Base-by-base conservation (phyloP, 2,113 vertebrate species). In the Silurus glanis region DNA sequence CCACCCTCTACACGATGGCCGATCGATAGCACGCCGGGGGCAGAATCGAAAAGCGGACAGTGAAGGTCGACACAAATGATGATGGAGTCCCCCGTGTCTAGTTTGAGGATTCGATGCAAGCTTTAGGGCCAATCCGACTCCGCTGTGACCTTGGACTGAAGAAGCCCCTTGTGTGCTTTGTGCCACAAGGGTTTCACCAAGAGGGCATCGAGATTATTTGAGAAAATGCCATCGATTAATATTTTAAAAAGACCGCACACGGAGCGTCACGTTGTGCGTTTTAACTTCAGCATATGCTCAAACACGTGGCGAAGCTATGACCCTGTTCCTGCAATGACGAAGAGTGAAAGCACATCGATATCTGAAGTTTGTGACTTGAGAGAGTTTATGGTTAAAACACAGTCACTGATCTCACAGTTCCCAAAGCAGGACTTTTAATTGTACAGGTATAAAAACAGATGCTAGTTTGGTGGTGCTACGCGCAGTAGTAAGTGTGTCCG, bases 1-100 rank as follows among this genome's bases (percentile, higher is more conserved):
- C 86, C 85, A 56, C 88, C 88, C 74, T 89, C 86, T 89, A 85
- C 91, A 84, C 90, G 90, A 91, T 90, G 85, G 88, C 87, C 91
- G 92, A 93, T 94, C 93, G 91, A 80, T 80, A 28, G 75, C 86
- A 88, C 75, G 86, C 93, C 89, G 91, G 92, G 88, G 89, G 83
- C 86, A 91, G 86, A 91, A 88, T 89, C 90, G 72, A 81, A 91
- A 93, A 89, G 85, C 90, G 86, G 91, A 90, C 90, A 85, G 85
- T 86, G 90, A 69, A 47, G 74, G 25, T 45, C 64, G 58, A 14
- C 21, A 28, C 66, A 37, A 62, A 56, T 64, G 83, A 74, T 85
- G 10, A 25, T 53, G 12, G 55, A 28, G 25, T 58, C 1, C 45
- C 25, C 9, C 0, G 25, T 51, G 69, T 66, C 12, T 47, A 59